A percentile compares a stretch with the other conserved stretches of the same genome.
Conservation (phyloP, 1,140 invertebrate genomes). For the Stenopsyche tienmushanensis region DNA sequence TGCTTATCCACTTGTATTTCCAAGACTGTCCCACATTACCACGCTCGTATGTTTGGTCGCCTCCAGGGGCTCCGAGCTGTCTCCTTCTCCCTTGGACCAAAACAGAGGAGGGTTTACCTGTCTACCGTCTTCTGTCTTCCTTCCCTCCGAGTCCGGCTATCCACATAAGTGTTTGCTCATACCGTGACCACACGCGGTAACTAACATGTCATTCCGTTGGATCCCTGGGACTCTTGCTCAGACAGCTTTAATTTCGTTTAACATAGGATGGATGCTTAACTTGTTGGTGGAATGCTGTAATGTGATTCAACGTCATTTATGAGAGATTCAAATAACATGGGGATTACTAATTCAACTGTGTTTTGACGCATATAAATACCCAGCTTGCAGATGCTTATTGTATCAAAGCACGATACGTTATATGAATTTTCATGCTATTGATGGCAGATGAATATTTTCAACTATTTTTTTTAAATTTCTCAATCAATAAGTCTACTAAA, state of each 20-base stretch:
- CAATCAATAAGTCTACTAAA: too few relatives aligned
- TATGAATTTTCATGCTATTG: too few relatives aligned
- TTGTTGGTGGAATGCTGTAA: too few relatives aligned
- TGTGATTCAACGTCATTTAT: too few relatives aligned
- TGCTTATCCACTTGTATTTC: background rate
- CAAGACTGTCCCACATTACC: background rate
- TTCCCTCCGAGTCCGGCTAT: background rate
- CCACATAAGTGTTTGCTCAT: background rate
- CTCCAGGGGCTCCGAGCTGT: background rate
- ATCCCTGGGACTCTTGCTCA: background rate
- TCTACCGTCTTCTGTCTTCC: slow-evolving; percentile 10
- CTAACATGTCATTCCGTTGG: slow-evolving; percentile 10
- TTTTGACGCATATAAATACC: too few relatives aligned
- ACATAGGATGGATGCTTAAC: too few relatives aligned
- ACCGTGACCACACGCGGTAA: slow-evolving; percentile 7
- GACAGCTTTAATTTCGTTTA: slow-evolving; percentile 1
- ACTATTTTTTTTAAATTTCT: too few relatives aligned
- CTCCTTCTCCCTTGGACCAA: slow-evolving; percentile 10
- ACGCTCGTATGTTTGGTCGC: background rate
- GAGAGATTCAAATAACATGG: too few relatives aligned
- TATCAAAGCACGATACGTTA: too few relatives aligned
- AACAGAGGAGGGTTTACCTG: slow-evolving; percentile 21
- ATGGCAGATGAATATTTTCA: too few relatives aligned
- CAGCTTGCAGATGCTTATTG: too few relatives aligned
- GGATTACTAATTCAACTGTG: too few relatives aligned